Evolutionary conservation across 2,888 invertebrate species (phyloP), one percentile per base, ranked within the genome.

Genomic region (Dynastes hyllus): DNA sequence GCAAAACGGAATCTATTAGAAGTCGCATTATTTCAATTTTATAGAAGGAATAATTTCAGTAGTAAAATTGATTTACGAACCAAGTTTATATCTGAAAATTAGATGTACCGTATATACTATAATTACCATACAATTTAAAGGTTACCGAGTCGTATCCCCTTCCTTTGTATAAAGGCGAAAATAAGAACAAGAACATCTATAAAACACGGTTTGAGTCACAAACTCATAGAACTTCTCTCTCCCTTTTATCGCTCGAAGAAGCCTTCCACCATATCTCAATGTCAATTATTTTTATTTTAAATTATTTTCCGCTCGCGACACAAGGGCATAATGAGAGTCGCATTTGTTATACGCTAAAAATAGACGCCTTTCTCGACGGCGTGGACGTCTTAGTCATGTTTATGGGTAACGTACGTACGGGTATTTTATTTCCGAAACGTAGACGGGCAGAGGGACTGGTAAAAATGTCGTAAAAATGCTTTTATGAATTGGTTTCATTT

Each of bases 221-320:
- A 45, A 45, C 45, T 45, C 45, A 45, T 45, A 45, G 45, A 45
- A 45, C 45, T 45, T 45, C 45, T 11, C 45, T 8, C 11, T 11
- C 45, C 45, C 45, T 11, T 45, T 9, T 45, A 45, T 63, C 63
- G 32, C 53, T 71, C 70, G 13, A 6, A 55, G 55, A 53, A 51
- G 32, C 27, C 70, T 53, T 55, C 70, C 32, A 27, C 45, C 70
- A 77, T 77, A 77, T 77, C 69, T 77, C 77, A 77, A 69, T 70
- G 77, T 77, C 77, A 77, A 77, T 77, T 77, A 77, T 70, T 77
- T 77, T 61, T 61, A 70, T 77, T 77, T 50, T 70, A 70, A 70
- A 77, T 77, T 77, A 70, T 77, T 77, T 58, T 61, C 40, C 77
- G 40, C 51, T 69, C 61, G 50, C 66, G 61, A 55, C 70, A 70